phyloP scores from a whole-genome alignment of 2,797 vertebrate species.

The Orientallactaga sibirica region DNA sequence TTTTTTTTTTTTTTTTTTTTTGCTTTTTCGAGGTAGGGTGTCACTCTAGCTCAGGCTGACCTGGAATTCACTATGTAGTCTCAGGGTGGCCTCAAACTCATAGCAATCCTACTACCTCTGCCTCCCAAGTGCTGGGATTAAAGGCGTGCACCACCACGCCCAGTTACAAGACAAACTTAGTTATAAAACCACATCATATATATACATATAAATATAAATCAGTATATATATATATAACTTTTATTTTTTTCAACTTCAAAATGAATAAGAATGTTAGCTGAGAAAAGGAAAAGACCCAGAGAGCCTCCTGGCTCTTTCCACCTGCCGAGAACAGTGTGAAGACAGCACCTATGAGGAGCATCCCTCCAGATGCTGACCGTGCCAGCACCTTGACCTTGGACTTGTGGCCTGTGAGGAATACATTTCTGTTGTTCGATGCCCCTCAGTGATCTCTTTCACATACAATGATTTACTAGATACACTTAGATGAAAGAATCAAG shows the following conservation, averaged over 20 bases:
- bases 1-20: too few relatives aligned
- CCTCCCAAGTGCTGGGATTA: too few relatives aligned
- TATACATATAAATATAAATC: background rate
- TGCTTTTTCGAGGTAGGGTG: too few relatives aligned
- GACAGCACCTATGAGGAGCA: background rate
- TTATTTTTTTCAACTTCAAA: background rate
- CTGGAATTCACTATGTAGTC: too few relatives aligned
- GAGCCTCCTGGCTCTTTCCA: background rate
- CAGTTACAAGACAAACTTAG: too few relatives aligned
- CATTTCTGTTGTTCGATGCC: background rate
- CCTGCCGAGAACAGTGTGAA: background rate
- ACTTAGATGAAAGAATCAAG: background rate
- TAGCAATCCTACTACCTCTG: too few relatives aligned
- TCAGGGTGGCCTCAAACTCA: too few relatives aligned
- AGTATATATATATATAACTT: background rate
- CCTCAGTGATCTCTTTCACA: background rate
- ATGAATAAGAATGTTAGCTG: background rate
- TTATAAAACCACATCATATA: background rate
- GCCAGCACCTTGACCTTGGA: background rate
- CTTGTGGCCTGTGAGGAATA: background rate
- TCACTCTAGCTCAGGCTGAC: too few relatives aligned
- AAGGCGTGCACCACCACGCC: too few relatives aligned
- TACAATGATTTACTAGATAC: background rate
- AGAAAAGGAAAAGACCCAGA: background rate
- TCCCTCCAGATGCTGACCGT: background rate